A percentile compares a stretch with the other conserved stretches of the same genome.
These are phyloP conservation scores for Antrozous pallidus DNA, from an alignment of 2,797 vertebrate genomes.

Conservation along the genomic window DNA sequence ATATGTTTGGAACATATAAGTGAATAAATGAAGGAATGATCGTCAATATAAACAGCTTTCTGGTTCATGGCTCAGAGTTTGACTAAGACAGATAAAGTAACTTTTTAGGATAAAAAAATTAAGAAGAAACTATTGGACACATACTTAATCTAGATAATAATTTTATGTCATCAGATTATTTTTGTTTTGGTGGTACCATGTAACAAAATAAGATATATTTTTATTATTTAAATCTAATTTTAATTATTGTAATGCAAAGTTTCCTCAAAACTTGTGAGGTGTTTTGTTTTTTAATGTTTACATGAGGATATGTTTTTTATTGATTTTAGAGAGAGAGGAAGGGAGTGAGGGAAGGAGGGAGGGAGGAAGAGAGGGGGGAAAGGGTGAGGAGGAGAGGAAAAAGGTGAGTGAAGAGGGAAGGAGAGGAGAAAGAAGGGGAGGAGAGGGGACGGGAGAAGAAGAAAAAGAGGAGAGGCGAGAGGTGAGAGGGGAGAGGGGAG, in stretches of 20 bases:
- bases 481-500: too few species aligned
- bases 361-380: not conserved
- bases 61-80: not conserved
- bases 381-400: too few species aligned
- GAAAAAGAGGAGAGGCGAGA: not conserved
- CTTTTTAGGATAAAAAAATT: not conserved
- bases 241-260: not conserved
- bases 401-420: not conserved
- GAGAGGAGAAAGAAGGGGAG: too few species aligned
- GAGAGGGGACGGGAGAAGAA: not conserved
- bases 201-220: not conserved
- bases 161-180: not conserved
- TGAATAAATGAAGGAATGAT: not conserved
- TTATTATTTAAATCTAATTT: not conserved
- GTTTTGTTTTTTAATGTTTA: not conserved
- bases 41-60: conserved; percentile 8
- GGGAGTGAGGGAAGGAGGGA: not conserved
- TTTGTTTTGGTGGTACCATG: not conserved
- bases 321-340: not conserved
- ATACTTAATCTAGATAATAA: conserved; percentile 21
- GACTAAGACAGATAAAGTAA: not conserved
- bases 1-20: not conserved
- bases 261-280: not conserved
- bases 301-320: not conserved
- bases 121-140: not conserved